phyloP scores from a whole-genome alignment of 2,797 vertebrate species.

The Anguilla megastoma region DNA sequence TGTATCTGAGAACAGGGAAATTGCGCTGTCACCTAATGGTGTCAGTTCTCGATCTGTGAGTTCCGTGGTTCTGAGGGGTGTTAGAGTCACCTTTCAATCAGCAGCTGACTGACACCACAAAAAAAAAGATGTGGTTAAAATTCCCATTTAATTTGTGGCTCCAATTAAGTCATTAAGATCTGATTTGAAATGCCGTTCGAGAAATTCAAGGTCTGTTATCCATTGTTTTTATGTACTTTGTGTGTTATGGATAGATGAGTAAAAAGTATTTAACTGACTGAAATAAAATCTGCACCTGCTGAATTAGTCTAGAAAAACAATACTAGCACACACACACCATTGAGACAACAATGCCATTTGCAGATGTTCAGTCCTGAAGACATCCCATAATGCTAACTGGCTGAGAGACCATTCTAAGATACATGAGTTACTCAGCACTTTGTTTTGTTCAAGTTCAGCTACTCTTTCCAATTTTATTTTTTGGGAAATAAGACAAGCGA shows the following conservation, averaged over 20 bases:
- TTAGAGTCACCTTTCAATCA: background rate
- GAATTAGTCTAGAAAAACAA: background rate
- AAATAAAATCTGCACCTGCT: background rate
- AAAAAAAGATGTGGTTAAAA: background rate
- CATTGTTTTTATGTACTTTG: background rate
- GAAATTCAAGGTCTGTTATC: background rate
- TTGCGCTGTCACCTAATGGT: background rate
- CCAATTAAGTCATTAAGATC: background rate
- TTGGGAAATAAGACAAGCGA: background rate
- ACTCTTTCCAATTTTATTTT: background rate
- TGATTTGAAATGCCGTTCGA: background rate
- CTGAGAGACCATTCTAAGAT: background rate
- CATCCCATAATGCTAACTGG: background rate
- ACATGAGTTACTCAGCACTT: background rate
- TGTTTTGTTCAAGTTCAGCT: background rate
- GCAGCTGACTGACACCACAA: background rate
- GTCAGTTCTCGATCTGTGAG: background rate
- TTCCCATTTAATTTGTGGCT: background rate
- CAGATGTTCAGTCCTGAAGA: background rate
- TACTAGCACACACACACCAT: background rate
- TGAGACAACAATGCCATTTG: background rate
- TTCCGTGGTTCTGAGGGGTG: background rate
- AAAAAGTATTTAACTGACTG: background rate
- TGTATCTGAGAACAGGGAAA: background rate
- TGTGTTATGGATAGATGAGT: background rate